Evolutionary conservation across 2,797 vertebrate genomes (phyloP), one percentile per base, ranked within the genome.

Genomic region (Sciurus vulgaris): DNA sequence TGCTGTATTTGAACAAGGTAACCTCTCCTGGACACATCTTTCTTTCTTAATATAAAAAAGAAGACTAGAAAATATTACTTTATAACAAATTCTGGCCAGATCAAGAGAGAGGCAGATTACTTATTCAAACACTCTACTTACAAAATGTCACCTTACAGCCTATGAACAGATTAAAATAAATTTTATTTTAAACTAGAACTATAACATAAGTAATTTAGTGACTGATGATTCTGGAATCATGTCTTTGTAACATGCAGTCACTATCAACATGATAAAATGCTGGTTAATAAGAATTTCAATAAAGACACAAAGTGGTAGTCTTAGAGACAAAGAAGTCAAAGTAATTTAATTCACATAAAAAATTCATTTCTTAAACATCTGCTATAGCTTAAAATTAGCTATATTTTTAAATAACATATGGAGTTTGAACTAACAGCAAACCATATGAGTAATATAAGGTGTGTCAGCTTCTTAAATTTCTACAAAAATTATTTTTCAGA

Each of bases 181-280:
- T 49, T 54, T 24, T 74, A 87, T 90, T 96, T 89, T 92, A 83
- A 89, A 87, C 28, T 84, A 90, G 3, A 90, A 84, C n/a, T 90
- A 51, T 89, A 70, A 86, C 5, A 69, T 61, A 87, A 6, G 14
- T 38, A 93, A 83, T 63, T 86, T 88, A 88, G 35, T 82, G 15
- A 41, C 54, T 74, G n/a, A 72, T 70, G 24, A 78, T 86, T 94
- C 81, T 72, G 11, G 17, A 94, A 14, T 56, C 72, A 59, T 51
- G 10, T 65, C 33, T 84, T 89, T 38, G 28, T 65, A 93, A 91
- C 51, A 72, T n/a, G 84, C 47, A 74, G 5, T 61, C 5, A 86
- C 22, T 18, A 86, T 73, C 91, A 83, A 93, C 51, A 89, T 3
- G 7, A 38, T 72, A 74, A 96, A 96, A 72, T 89, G 35, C 20